A percentile compares a stretch with the other conserved stretches of the same genome.
These are phyloP conservation scores for Shargacucullia verbasci DNA, from an alignment of 2,888 invertebrate species.

Conservation along the genomic window DNA sequence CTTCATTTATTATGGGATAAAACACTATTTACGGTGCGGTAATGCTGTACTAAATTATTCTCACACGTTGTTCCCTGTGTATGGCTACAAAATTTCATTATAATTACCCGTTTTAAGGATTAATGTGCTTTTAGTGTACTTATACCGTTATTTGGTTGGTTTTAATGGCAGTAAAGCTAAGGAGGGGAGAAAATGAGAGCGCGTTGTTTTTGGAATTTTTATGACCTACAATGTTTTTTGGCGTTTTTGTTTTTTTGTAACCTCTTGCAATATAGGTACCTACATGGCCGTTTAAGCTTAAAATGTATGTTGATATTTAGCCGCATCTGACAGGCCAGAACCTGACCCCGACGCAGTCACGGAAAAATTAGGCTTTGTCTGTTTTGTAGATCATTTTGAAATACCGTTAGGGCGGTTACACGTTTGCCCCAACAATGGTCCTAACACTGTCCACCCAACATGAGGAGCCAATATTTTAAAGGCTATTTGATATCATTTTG, in stretches of 20 bases:
- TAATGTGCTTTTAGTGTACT: constrained; percentile 58
- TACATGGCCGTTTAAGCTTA: background rate
- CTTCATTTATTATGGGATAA: constrained; percentile 46
- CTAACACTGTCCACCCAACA: too few species aligned
- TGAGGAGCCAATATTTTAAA: too few species aligned
- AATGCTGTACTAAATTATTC: constrained; percentile 59
- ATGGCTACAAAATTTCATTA: constrained; percentile 61
- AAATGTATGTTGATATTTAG: too few species aligned
- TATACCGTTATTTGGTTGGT: constrained; percentile 24
- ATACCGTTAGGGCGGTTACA: too few species aligned
- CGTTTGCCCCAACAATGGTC: too few species aligned
- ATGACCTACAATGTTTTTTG: background rate
- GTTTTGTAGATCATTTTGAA: too few species aligned
- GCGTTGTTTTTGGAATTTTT: constrained; percentile 3
- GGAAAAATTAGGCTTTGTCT: too few species aligned
- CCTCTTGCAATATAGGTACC: background rate
- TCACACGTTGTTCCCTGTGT: constrained; percentile 47
- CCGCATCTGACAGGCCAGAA: too few species aligned
- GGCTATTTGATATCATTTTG: too few species aligned
- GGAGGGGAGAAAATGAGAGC: constrained; percentile 13
- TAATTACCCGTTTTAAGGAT: constrained; percentile 63
- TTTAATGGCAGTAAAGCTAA: constrained; percentile 37
- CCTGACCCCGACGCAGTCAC: too few species aligned
- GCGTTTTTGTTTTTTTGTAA: background rate
- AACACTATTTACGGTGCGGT: constrained; percentile 48